A percentile compares a stretch with the other conserved stretches of the same genome.
Evolutionary conservation across 1,140 invertebrate genomes (phyloP).

Genomic region (Brachionus rotundiformis): DNA sequence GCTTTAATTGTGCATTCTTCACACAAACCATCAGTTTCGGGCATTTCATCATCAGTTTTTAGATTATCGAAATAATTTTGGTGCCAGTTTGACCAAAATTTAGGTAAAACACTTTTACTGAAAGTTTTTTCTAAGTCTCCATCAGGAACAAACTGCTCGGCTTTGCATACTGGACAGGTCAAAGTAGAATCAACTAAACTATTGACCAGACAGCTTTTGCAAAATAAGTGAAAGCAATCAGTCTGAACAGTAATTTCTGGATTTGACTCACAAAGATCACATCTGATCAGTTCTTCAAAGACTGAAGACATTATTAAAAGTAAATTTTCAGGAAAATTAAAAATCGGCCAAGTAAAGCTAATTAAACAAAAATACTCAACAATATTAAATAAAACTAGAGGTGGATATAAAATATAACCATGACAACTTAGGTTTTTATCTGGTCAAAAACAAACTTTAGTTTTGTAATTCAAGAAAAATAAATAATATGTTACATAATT

Average conservation of each 20-base stretch:
- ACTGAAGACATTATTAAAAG: not conserved
- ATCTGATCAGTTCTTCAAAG: not conserved
- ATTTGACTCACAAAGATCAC: constrained; percentile 15
- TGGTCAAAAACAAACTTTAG: not conserved
- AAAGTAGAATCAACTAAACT: not conserved
- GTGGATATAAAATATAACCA: too few relatives aligned
- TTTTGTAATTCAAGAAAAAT: not conserved
- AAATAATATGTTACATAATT: not conserved
- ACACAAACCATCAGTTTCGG: not conserved
- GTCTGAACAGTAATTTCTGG: not conserved
- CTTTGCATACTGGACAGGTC: not conserved
- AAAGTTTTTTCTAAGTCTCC: not conserved
- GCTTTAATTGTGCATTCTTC: not conserved
- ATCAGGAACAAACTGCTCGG: not conserved
- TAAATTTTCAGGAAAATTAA: not conserved
- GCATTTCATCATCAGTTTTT: not conserved
- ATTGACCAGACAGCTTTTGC: not conserved
- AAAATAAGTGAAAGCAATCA: constrained; percentile 14
- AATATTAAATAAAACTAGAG: too few relatives aligned
- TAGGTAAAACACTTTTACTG: not conserved
- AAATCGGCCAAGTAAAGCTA: not conserved
- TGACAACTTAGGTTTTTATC: not conserved
- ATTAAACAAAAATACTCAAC: not conserved
- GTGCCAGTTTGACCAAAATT: constrained; percentile 33
- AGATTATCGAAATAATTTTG: not conserved